These are phyloP conservation scores for Campoletis raptor DNA, from an alignment of 2,888 invertebrate genomes.

Conservation along the genomic window DNA sequence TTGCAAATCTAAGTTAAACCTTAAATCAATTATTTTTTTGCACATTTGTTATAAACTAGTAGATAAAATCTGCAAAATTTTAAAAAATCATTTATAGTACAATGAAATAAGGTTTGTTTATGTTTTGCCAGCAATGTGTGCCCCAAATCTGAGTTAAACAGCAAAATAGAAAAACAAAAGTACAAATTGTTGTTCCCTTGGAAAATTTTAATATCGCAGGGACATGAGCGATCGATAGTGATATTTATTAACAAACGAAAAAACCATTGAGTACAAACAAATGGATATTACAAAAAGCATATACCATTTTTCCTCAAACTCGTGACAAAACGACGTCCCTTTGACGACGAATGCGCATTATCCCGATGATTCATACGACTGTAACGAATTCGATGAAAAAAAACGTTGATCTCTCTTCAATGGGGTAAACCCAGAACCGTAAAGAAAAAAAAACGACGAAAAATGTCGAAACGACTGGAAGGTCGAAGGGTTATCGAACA, in stretches of 20 bases:
- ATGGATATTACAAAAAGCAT: slow-evolving; percentile 9
- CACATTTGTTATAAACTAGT: not conserved
- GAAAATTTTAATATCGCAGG: not conserved
- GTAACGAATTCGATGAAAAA: slow-evolving; percentile 12
- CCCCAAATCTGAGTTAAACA: not conserved
- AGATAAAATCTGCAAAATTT: not conserved
- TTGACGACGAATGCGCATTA: slow-evolving; percentile 53
- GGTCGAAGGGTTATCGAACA: slow-evolving; percentile 4
- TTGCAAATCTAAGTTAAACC: not conserved
- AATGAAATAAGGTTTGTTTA: not conserved
- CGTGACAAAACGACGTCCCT: slow-evolving; percentile 49
- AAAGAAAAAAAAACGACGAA: slow-evolving; percentile 8
- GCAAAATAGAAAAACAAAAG: not conserved
- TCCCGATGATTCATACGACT: slow-evolving; percentile 40
- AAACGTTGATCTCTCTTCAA: not conserved
- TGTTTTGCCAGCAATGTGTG: not conserved
- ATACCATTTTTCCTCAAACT: slow-evolving; percentile 61
- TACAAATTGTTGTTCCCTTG: not conserved
- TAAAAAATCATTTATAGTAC: not conserved
- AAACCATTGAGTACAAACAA: not conserved
- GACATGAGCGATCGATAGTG: not conserved
- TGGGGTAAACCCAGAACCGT: not conserved
- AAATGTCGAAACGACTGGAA: slow-evolving; percentile 5
- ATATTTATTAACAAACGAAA: not conserved
- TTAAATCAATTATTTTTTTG: not conserved